Evolutionary conservation across 1,140 invertebrate genomes (phyloP), one percentile per base, ranked within the genome.

Genomic region (Homarus americanus): DNA sequence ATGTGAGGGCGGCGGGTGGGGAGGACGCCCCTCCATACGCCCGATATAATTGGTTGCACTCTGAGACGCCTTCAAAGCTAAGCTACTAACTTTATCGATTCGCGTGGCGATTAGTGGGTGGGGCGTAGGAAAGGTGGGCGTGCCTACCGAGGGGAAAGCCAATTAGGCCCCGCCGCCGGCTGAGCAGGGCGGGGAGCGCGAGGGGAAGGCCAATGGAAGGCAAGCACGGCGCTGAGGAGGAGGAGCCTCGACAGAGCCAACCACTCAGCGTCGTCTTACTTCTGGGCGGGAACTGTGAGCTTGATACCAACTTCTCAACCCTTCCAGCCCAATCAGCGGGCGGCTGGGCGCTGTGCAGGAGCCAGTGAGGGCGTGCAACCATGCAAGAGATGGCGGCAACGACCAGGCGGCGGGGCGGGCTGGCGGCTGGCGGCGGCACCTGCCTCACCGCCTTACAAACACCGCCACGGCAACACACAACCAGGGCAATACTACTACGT

Each of bases 31-130:
- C 87, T 82, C 66, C 87, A 83, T 82, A 89, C 87, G 87, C 87
- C 79, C 63, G 69, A 89, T 89, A 89, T 89, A 89, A 89, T 89
- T 89, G 87, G 87, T 83, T 89, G 87, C 87, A 89, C 87, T 89
- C 87, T 89, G 87, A 89, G 87, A 82, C 80, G 80, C 87, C 79
- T 44, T 89, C 87, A 83, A 89, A 89, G 79, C 87, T 82, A 89
- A 89, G 79, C 87, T 75, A 88, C 87, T 73, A 83, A 79, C 85
- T 87, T 87, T 89, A 89, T 89, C 87, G 87, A 89, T 89, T 83
- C 79, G 63, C 87, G 87, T 82, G 87, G 87, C 87, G 87, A 89
- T 89, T 89, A 89, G 87, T 89, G 87, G 87, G 87, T 38, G 87
- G 87, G 38, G 79, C 69, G 79, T 28, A 44, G 24, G 28, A 41